These are phyloP conservation scores for Chrysina gloriosa DNA, from an alignment of 2,888 invertebrate species.

Conservation along the genomic window DNA sequence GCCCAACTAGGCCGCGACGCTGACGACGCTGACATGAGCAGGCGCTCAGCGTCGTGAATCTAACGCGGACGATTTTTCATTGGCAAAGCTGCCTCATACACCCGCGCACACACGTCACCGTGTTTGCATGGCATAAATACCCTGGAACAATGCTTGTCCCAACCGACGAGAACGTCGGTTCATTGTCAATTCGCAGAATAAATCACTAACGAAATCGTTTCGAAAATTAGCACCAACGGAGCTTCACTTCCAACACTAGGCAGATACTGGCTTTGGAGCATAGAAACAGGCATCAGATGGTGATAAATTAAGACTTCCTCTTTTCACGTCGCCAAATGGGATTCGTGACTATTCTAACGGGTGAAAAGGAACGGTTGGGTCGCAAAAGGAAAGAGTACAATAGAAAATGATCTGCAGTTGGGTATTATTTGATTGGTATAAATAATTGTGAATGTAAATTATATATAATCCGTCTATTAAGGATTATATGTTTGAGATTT, in stretches of 20 bases:
- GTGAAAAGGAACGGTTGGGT: slow-evolving; percentile 5
- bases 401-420: too few species aligned
- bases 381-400: too few species aligned
- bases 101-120: slow-evolving; percentile 10
- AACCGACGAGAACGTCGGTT: slow-evolving; percentile 21
- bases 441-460: too few species aligned
- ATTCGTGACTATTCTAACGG: slow-evolving; percentile 17
- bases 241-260: slow-evolving; percentile 7
- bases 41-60: slow-evolving; percentile 5
- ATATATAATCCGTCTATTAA: too few species aligned
- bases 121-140: slow-evolving; percentile 22
- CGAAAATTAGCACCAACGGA: slow-evolving; percentile 22
- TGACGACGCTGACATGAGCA: slow-evolving; percentile 20
- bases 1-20: slow-evolving; percentile 3
- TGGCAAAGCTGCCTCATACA: slow-evolving; percentile 19
- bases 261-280: not conserved
- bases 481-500: too few species aligned
- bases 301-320: slow-evolving; percentile 28
- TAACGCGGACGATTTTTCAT: slow-evolving; percentile 19
- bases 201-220: slow-evolving; percentile 32
- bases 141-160: slow-evolving; percentile 27
- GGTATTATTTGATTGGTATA: too few species aligned
- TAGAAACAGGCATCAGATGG: slow-evolving; percentile 17
- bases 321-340: slow-evolving; percentile 22
- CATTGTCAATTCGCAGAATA: slow-evolving; percentile 29